Evolutionary conservation across 2,113 vertebrate genomes (phyloP), one percentile per base, ranked within the genome.

Genomic region (Actenoides hombroni): DNA sequence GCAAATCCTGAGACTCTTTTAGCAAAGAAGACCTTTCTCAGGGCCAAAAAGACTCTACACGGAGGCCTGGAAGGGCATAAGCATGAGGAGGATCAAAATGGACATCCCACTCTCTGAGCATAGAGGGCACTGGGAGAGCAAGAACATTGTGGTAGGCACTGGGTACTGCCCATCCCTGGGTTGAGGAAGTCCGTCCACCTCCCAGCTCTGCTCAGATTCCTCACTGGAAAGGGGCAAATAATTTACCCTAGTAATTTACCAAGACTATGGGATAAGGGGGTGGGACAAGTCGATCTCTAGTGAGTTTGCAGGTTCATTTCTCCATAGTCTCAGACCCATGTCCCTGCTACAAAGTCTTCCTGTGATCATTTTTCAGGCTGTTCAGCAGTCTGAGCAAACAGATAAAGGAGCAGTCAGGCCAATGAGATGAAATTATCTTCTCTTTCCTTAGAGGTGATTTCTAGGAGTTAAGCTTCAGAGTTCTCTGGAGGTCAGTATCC

Each of bases 191-290:
- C 59, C 76, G 14, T 28, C 39, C 33, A 49, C 16, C 19, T 76
- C 67, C 28, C 44, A 90, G 10, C 33, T 90, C 48, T 61, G 17
- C 33, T 85, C 74, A 53, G 5, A 9, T 76, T 64, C 75, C 44
- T 73, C 0, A 0, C 23, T 73, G 64, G 18, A 69, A 39, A 24
- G 5, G 6, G 9, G 2, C 8, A 65, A 71, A 59, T 8, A 53
- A 31, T 57, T 61, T 83, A 33, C 17, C 26, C 49, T 51, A 51
- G 49, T 51, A 51, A 51, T 51, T 61, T 83, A 29, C 19, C 26
- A 39, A 33, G 29, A 17, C 5, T 53, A 6, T 25, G 59, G 13
- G 57, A 23, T 37, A 16, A 81, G 6, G 9, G 17, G 5, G 46
- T 33, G 19, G 25, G 25, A 63, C 6, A 83, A 12, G 8, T 76